Percentiles rank a stretch among this genome's conserved stretches.
These are phyloP conservation scores for Zoanthus sansibaricus DNA, from an alignment of 92 coral and sea anemone species.

Conservation along the genomic window DNA sequence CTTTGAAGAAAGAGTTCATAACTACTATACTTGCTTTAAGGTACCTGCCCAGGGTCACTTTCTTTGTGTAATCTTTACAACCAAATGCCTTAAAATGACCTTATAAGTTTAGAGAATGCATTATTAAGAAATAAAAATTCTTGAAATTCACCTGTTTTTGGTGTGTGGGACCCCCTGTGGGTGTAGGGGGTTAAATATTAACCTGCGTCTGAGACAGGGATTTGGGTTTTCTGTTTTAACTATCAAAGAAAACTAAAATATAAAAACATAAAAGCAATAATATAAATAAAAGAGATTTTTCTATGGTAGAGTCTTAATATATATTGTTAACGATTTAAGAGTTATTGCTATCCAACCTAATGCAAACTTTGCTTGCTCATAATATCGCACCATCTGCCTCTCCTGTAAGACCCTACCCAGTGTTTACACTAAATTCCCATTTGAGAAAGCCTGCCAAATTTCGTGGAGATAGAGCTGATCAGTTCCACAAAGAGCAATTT, in stretches of 20 bases:
- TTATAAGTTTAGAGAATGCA: not conserved
- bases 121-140: not conserved
- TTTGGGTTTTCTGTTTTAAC: not conserved
- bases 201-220: conserved; percentile 1
- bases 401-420: conserved; percentile 3
- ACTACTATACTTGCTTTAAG: not conserved
- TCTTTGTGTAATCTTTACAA: not conserved
- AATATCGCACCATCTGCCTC: not conserved
- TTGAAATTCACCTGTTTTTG: not conserved
- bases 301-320: not conserved
- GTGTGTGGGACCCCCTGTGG: conserved; percentile 2
- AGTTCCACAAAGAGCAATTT: not conserved
- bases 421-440: not conserved
- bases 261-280: not conserved
- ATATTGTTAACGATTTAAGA: not conserved
- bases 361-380: conserved; percentile 3
- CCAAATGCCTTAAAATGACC: not conserved
- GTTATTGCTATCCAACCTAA: not conserved
- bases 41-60: conserved; percentile 9
- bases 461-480: conserved; percentile 1
- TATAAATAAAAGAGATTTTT: not conserved
- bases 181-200: not conserved
- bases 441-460: not conserved
- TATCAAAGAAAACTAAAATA: conserved; percentile 1
- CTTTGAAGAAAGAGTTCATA: too few species aligned